phyloP scores from a whole-genome alignment of 2,797 vertebrate genomes.

The Lateolabrax maculatus region DNA sequence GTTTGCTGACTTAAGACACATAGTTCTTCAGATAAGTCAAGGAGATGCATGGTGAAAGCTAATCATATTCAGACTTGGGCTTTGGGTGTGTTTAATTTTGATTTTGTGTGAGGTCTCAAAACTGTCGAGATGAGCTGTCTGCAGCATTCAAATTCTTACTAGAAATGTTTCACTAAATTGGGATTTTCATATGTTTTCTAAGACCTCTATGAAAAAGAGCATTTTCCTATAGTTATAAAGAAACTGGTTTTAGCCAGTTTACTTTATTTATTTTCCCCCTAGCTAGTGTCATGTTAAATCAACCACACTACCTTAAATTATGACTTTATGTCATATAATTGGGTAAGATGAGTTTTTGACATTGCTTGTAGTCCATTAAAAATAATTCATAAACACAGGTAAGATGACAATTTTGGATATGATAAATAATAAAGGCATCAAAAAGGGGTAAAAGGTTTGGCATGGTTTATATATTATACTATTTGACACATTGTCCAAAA shows the following conservation, averaged over 20 bases:
- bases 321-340: slow-evolving; percentile 25
- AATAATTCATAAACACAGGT: slow-evolving; percentile 13
- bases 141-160: slow-evolving; percentile 18
- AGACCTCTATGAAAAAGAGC: slow-evolving; percentile 31
- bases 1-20: slow-evolving; percentile 47
- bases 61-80: slow-evolving; percentile 29
- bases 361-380: slow-evolving; percentile 15
- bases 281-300: slow-evolving; percentile 41
- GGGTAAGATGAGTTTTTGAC: slow-evolving; percentile 29
- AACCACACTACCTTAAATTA: slow-evolving; percentile 19
- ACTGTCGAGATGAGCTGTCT: slow-evolving; percentile 39
- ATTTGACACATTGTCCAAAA: slow-evolving; percentile 19
- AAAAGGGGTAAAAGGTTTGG: slow-evolving; percentile 1
- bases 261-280: slow-evolving; percentile 6
- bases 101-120: slow-evolving; percentile 37
- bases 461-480: slow-evolving; percentile 16
- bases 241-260: slow-evolving; percentile 36
- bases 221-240: slow-evolving; percentile 32
- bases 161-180: slow-evolving; percentile 26
- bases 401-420: slow-evolving; percentile 1
- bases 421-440: slow-evolving; percentile 25
- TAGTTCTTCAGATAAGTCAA: slow-evolving; percentile 40
- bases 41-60: slow-evolving; percentile 32
- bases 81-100: slow-evolving; percentile 54
- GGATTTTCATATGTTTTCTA: slow-evolving; percentile 14